phyloP scores from a whole-genome alignment of 2,113 vertebrate genomes.

The Lepus americanus region DNA sequence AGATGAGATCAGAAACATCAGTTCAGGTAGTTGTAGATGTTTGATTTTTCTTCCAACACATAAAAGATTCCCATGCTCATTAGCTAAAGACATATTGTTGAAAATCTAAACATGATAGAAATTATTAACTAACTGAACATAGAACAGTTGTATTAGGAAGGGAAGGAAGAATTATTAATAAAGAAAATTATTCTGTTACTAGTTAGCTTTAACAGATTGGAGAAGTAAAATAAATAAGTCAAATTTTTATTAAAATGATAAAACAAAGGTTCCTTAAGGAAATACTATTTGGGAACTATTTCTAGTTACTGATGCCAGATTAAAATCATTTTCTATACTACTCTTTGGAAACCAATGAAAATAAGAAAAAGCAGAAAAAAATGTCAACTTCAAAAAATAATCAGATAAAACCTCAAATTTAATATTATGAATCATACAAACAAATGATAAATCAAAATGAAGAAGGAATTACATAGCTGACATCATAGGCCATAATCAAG shows the following conservation, averaged over 20 bases:
- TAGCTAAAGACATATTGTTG: background rate
- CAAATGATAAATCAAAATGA: conserved; percentile 57
- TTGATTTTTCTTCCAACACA: background rate
- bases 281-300: background rate
- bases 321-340: conserved; percentile 43
- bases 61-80: conserved; percentile 1
- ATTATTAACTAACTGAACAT: background rate
- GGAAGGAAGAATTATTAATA: conserved; percentile 4
- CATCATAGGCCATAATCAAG: background rate
- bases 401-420: background rate
- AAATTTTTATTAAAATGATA: conserved; percentile 24
- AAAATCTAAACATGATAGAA: background rate
- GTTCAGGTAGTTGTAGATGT: background rate
- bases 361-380: conserved; percentile 18
- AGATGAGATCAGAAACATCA: background rate
- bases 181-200: background rate
- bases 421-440: background rate
- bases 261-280: conserved; percentile 22
- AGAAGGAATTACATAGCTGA: background rate
- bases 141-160: background rate
- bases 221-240: conserved; percentile 37
- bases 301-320: background rate
- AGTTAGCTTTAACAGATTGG: conserved; percentile 12
- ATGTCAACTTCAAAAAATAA: background rate
- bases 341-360: conserved; percentile 31